phyloP scores from a whole-genome alignment of 2,888 invertebrate species.

The Megaustenia siamemsis region DNA sequence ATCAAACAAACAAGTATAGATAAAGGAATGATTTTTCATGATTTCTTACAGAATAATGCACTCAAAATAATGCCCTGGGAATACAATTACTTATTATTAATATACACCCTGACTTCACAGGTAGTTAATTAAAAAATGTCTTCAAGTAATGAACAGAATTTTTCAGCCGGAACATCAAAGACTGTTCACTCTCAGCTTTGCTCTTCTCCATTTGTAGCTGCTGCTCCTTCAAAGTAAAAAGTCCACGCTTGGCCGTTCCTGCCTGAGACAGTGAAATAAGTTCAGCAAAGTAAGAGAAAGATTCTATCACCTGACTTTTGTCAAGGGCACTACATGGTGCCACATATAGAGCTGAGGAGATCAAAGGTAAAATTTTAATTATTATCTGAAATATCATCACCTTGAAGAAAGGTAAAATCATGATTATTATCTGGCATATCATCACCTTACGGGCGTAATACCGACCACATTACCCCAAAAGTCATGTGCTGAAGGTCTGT shows the following conservation, averaged over 20 bases:
- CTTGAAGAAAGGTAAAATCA: no score
- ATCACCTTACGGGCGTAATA: no score
- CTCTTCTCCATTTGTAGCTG: background rate
- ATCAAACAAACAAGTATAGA: no score
- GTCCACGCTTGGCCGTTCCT: background rate
- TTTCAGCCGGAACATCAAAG: background rate
- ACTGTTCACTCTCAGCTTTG: background rate
- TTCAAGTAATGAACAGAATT: background rate
- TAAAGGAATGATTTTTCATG: no score
- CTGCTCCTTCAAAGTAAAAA: background rate
- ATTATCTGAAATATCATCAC: no score
- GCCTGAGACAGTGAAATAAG: background rate
- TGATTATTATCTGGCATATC: no score
- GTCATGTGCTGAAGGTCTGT: no score
- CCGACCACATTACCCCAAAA: no score
- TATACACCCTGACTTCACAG: background rate
- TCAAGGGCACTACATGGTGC: conserved; percentile 4
- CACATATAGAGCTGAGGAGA: background rate
- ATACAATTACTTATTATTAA: no score
- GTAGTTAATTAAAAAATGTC: background rate
- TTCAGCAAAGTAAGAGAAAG: background rate
- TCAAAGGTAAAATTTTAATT: no score
- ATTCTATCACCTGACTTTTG: background rate
- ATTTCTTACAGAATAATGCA: no score
- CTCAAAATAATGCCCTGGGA: no score